Conservation (phyloP, 1,140 invertebrate genomes). For the Bathynomus jamesi region DNA sequence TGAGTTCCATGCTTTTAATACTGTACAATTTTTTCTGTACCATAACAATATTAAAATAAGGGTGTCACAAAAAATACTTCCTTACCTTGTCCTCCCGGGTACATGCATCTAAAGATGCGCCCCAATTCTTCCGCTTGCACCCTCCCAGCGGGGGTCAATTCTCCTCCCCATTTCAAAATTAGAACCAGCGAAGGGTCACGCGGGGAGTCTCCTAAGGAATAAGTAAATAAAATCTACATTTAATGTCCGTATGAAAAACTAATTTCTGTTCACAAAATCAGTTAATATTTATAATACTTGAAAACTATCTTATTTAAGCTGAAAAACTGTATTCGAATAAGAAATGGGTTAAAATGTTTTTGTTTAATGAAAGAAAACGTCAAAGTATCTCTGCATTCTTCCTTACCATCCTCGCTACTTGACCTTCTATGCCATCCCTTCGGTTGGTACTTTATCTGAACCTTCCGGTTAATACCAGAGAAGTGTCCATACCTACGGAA, state of each 20-base stretch:
- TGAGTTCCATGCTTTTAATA: no score
- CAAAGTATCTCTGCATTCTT: no score
- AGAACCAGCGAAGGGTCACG: conserved; percentile 83
- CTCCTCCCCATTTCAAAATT: conserved; percentile 98
- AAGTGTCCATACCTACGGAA: conserved; percentile 91
- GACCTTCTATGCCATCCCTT: conserved; percentile 83
- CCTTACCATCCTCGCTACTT: conserved; percentile 89
- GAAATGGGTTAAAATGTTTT: no score
- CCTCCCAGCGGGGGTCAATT: conserved; percentile 93
- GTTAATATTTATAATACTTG: no score
- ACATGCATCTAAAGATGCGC: conserved; percentile 97
- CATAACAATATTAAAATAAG: no score
- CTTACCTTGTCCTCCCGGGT: conserved; percentile 60
- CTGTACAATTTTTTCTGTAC: no score
- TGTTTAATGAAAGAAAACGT: no score
- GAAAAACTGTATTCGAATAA: no score
- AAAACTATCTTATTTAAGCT: no score
- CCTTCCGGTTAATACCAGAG: conserved; percentile 98
- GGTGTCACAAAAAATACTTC: no score
- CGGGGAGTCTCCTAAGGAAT: conserved; percentile 56
- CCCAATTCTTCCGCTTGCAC: conserved; percentile 97
- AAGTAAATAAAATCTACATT: neutral
- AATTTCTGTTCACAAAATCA: no score
- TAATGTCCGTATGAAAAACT: no score
- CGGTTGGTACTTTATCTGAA: conserved; percentile 99